Evolutionary conservation across 2,888 invertebrate species (phyloP), one percentile per base, ranked within the genome.

Genomic region (Mythimna pallens): DNA sequence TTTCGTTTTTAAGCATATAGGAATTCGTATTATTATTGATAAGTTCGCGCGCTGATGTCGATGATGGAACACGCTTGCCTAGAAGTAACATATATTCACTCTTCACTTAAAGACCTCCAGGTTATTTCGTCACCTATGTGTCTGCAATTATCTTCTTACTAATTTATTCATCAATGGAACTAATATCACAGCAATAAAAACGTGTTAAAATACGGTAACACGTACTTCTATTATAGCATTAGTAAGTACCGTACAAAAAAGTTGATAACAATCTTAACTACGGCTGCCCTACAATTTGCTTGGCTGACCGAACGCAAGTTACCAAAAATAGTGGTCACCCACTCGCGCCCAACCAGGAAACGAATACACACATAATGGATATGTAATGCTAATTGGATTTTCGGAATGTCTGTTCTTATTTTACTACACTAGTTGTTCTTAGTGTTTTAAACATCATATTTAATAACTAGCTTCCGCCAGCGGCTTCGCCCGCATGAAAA

Each of bases 291-390:
- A 90, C 85, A 89, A 88, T 89, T 86, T 85, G 79, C 83, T 83
- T 76, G 70, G 82, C 82, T 86, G 85, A 82, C 82, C 83, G 76
- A 79, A 86, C 83, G 86, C 94, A 92, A 92, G 93, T 89, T 94
- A 87, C 94, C 94, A 90, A 93, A 94, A 91, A 92, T 86, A 92
- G 85, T 84, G 81, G 36, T 84, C 90, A 86, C 94, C 94, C 93
- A 94, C 94, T 90, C 83, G 75, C 73, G 52, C 62, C 65, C 84
- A 73, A 92, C 88, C 91, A 92, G 93, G 94, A 93, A 93, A 89
- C 81, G 75, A 75, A 73, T 73, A 72, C 65, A 43, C 57, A 84
- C 78, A 78, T 85, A 86, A 86, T 81, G 66, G 68, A 70, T 67
- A 74, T 55, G 69, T 70, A 73, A 84, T 89, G 80, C 86, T 91